A percentile compares a stretch with the other conserved stretches of the same genome.
These are phyloP conservation scores for Percopsis transmontana DNA, from an alignment of 2,113 vertebrate genomes.

Conservation along the genomic window DNA sequence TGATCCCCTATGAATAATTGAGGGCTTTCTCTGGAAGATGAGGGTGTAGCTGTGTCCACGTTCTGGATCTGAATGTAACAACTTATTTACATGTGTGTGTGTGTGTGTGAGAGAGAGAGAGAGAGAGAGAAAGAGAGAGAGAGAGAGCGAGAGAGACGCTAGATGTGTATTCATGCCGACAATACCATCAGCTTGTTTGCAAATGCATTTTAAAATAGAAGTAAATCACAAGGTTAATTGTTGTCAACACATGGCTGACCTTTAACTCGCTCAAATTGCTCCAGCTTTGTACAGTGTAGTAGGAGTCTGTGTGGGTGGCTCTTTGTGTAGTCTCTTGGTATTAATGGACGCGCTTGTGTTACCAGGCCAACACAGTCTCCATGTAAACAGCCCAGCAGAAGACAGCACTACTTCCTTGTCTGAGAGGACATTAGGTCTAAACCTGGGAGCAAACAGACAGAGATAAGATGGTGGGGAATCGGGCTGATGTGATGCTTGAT, in stretches of 20 bases:
- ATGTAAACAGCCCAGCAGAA: background rate
- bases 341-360: background rate
- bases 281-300: background rate
- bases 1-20: conserved; percentile 76
- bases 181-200: background rate
- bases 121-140: background rate
- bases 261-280: background rate
- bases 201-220: background rate
- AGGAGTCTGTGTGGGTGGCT: conserved; percentile 1
- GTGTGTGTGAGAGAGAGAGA: background rate
- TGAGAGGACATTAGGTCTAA: background rate
- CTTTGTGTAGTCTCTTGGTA: background rate
- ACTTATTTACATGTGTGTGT: conserved; percentile 2
- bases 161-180: background rate
- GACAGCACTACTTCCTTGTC: background rate
- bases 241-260: background rate
- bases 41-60: conserved; percentile 21
- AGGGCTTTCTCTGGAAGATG: conserved; percentile 57
- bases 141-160: background rate
- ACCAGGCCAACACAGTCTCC: background rate
- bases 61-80: conserved; percentile 21
- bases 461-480: no score
- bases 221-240: background rate
- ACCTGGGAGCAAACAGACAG: conserved; percentile 11
- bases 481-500: no score